Evolutionary conservation across 1,140 invertebrate species (phyloP), one percentile per base, ranked within the genome.

Genomic region (Psilanteris sp.): DNA sequence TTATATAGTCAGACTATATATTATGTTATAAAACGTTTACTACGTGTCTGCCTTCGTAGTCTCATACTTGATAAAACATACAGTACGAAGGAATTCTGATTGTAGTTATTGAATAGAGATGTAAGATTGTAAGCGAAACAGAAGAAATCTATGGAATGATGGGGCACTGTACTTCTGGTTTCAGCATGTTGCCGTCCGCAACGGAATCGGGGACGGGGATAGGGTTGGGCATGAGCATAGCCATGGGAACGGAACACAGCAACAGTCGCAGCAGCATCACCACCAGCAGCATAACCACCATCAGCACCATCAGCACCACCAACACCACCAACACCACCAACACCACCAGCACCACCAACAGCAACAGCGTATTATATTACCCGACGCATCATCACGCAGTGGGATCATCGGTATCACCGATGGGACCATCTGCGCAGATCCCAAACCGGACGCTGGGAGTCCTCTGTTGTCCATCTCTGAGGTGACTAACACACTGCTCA

Each of bases 381-480:
- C 83, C 81, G 55, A 74, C 75, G 71, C 80, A 83, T 74, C 81
- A 80, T 78, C 84, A 83, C 79, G 82, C 64, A 37, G 80, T 84
- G 83, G 83, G 62, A 71, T 85, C 84, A 70, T 84, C 83, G 64
- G 78, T 77, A 71, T 80, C 72, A 71, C 81, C 85, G 80, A 81
- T 87, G 86, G 84, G 78, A 67, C 81, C 88, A 85, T 83, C 82
- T 89, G 90, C 83, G 24, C 87, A 89, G 82, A 90, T 90, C 85
- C 90, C 89, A 90, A 92, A 87, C 89, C 90, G 89, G 92, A 93
- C 90, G 83, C 86, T 85, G 91, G 91, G 89, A 94, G 93, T 93
- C 93, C 93, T 91, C 79, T 94, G 91, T 81, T 94, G 90, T 94
- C 93, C 90, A 93, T 94, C 91, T 93, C 93, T 90, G 93, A 94